These are phyloP conservation scores for Drosophila navojoa DNA, from an alignment of 1,140 invertebrate genomes.

Conservation along the genomic window DNA sequence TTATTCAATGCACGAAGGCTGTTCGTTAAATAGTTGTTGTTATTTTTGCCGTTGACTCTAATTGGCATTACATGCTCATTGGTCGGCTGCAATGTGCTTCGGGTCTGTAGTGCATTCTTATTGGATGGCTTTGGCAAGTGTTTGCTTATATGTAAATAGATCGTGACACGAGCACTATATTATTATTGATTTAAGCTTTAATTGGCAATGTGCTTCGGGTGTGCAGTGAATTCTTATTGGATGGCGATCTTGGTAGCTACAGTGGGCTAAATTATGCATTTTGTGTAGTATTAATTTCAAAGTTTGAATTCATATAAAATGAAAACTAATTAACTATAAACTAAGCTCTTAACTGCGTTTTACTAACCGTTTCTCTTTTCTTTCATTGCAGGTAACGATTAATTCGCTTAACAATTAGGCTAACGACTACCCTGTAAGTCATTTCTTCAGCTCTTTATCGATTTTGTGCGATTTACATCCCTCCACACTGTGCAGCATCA, in stretches of 20 bases:
- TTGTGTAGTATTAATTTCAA: no score
- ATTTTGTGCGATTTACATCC: conserved; percentile 23
- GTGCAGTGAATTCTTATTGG: conserved; percentile 1
- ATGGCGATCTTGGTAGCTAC: not conserved
- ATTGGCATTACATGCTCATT: conserved; percentile 31
- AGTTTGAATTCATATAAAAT: no score
- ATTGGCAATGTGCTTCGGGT: not conserved
- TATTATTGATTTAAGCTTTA: no score
- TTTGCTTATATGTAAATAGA: not conserved
- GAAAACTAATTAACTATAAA: no score
- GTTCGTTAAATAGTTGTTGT: conserved; percentile 24
- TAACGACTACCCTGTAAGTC: conserved; percentile 27
- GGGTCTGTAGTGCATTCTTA: conserved; percentile 24
- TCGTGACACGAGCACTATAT: not conserved
- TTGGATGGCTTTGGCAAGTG: conserved; percentile 1
- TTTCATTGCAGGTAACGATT: conserved; percentile 63
- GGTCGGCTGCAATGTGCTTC: conserved; percentile 19
- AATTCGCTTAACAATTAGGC: not conserved
- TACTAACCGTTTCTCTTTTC: conserved; percentile 7
- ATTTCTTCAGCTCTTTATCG: conserved; percentile 16
- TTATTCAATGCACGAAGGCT: conserved; percentile 47
- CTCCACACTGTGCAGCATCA: conserved; percentile 2
- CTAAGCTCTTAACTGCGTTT: no score
- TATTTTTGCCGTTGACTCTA: not conserved
- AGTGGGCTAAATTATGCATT: not conserved